A percentile compares a stretch with the other conserved stretches of the same genome.
Conservation (phyloP, 2,113 vertebrate species). For the Aleadryas rufinucha region DNA sequence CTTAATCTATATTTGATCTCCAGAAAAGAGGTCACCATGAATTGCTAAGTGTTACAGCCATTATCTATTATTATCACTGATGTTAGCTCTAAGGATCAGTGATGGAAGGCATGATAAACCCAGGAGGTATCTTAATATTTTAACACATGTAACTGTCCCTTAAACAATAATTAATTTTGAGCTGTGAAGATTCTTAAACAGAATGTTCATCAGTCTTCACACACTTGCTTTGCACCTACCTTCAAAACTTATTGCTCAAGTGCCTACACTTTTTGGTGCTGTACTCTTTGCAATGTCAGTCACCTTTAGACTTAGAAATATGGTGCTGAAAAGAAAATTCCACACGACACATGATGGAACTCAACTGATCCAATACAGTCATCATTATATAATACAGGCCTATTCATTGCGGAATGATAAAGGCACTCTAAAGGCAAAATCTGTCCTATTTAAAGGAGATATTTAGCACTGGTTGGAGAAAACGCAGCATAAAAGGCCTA, state of each 20-base stretch:
- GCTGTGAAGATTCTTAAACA: not conserved
- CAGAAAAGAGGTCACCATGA: not conserved
- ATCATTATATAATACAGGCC: too few relatives aligned
- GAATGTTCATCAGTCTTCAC: not conserved
- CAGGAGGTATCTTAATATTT: not conserved
- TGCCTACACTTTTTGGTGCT: not conserved
- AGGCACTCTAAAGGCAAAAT: not conserved
- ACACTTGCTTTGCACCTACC: not conserved
- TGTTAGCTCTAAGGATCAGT: not conserved
- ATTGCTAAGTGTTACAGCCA: not conserved
- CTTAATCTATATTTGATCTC: not conserved
- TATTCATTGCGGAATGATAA: not conserved
- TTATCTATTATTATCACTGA: not conserved
- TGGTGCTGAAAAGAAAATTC: not conserved
- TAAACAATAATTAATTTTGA: not conserved
- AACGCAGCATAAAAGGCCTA: not conserved
- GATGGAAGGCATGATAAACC: not conserved
- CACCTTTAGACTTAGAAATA: not conserved
- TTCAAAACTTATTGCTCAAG: not conserved
- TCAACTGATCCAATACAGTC: not conserved
- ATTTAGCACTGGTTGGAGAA: not conserved
- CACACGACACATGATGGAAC: not conserved
- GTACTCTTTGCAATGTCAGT: not conserved
- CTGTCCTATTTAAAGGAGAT: accelerated
- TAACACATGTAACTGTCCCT: not conserved